Conservation (phyloP, 1,140 invertebrate species). For the Parapsyche elsis region DNA sequence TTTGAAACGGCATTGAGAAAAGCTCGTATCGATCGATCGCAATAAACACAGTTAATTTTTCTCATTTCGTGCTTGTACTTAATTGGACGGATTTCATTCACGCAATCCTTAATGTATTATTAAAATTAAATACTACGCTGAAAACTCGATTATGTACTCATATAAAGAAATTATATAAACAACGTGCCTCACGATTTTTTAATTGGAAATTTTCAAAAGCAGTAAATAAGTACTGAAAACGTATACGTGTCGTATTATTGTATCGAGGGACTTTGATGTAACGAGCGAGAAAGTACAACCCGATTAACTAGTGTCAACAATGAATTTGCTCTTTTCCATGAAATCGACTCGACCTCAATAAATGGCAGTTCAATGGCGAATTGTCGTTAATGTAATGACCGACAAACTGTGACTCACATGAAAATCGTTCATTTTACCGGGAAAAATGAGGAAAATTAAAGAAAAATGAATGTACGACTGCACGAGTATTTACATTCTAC, state of each 20-base stretch:
- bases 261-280: no score
- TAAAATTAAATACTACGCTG: neutral
- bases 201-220: no score
- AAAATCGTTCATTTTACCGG: no score
- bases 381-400: neutral
- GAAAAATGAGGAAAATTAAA: neutral
- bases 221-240: no score
- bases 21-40: neutral
- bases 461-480: no score
- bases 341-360: neutral
- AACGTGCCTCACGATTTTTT: no score
- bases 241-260: no score
- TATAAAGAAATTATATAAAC: no score
- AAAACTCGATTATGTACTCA: no score
- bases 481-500: neutral
- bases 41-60: constrained; percentile 5
- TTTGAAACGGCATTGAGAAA: constrained; percentile 9
- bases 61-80: constrained; percentile 13
- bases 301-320: neutral
- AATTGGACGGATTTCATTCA: neutral
- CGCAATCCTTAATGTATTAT: neutral
- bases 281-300: no score
- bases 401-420: neutral
- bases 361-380: neutral
- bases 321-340: neutral